Evolutionary conservation across 1,140 invertebrate species (phyloP), one percentile per base, ranked within the genome.

Genomic region (Procambarus virginalis): DNA sequence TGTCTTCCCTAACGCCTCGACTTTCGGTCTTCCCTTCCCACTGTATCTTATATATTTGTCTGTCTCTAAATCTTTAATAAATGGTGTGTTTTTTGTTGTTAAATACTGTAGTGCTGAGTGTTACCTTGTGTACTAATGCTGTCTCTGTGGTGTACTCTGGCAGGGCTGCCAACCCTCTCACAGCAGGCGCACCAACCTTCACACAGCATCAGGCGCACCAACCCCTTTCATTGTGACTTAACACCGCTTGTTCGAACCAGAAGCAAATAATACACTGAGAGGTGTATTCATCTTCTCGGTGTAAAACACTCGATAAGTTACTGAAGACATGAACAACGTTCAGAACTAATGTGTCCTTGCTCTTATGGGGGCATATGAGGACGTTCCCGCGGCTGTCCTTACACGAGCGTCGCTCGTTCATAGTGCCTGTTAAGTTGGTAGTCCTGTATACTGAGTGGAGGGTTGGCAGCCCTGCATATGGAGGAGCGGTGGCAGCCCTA

Each of bases 341-440:
- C 34, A 34, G 34, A 1, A 34, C 34, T 34, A 34, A 34, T 34
- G 34, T 34, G 34, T 34, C 34, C 34, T 34, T 34, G 34, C 34
- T 34, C 34, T 34, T 34, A 34, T 34, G 34, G 34, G 34, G 34
- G 34, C 34, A 34, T 34, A 34, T 34, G n/a, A 78, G 20, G n/a
- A 78, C 76, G 3, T 22, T 45, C n/a, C 4, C 48, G 58, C 2
- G 58, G 20, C 17, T 12, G 9, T 51, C 49, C 80, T 51, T 20
- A 60, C 80, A 55, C 48, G 9, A 46, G 22, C 51, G 58, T n/a
- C 80, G 8, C 80, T 55, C 45, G 2, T 51, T 55, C 80, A 58
- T 51, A 82, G n/a, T n/a, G n/a, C 70, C 70, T 84, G 60, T 84
- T 51, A 48, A 14, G 60, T 84, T 78, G 84, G 55, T 55, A 86